A percentile compares a stretch with the other conserved stretches of the same genome.
These are phyloP conservation scores for Anabas testudineus DNA, from an alignment of 2,797 vertebrate genomes.

Conservation along the genomic window DNA sequence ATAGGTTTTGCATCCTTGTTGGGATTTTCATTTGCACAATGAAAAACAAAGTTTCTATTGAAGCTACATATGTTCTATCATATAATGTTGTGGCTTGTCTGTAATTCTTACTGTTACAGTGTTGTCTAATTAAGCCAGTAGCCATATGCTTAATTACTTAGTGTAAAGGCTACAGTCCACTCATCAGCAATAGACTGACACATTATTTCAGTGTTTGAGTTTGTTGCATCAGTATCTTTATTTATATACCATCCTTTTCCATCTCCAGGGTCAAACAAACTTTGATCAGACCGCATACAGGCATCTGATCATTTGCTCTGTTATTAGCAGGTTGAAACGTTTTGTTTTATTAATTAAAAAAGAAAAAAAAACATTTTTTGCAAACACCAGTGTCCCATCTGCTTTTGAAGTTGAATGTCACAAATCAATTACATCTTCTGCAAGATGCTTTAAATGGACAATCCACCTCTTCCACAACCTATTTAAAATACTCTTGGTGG, in stretches of 20 bases:
- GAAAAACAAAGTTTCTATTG: background rate
- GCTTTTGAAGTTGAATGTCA: constrained; percentile 9
- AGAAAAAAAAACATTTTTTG: background rate
- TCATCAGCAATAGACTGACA: constrained; percentile 31
- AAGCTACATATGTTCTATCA: constrained; percentile 28
- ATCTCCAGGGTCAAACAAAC: constrained; percentile 29
- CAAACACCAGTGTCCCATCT: constrained; percentile 16
- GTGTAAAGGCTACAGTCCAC: background rate
- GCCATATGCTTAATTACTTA: background rate
- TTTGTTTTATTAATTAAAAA: background rate
- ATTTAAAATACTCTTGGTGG: background rate
- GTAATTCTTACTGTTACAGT: too few species aligned
- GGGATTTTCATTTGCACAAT: constrained; percentile 2
- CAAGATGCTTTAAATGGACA: constrained; percentile 18
- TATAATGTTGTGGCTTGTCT: too few species aligned
- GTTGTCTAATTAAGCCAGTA: too few species aligned
- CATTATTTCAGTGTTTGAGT: constrained; percentile 10
- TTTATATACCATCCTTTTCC: constrained; percentile 46
- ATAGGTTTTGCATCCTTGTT: background rate
- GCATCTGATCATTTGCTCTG: background rate
- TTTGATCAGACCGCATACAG: constrained; percentile 9
- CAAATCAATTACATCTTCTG: constrained; percentile 23
- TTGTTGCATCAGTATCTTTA: constrained; percentile 46
- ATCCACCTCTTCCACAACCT: background rate
- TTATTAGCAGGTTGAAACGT: constrained; percentile 16